Evolutionary conservation across 2,113 vertebrate species (phyloP).

Genomic region (Plotosus lineatus): DNA sequence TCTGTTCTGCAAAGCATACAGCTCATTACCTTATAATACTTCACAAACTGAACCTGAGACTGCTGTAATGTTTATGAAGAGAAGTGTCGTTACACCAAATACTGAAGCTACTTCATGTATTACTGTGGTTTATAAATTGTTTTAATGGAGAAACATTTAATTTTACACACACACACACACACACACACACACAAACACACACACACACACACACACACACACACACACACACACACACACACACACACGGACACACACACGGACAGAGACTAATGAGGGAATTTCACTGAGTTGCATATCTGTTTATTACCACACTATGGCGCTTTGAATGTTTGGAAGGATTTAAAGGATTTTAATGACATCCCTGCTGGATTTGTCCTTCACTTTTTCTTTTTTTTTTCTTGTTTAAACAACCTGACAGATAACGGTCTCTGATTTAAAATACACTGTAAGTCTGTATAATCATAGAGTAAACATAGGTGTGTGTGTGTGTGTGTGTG

Average conservation of each 20-base stretch:
- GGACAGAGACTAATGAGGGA: conserved; percentile 6
- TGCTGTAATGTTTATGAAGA: no score
- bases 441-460: not conserved
- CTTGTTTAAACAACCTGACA: conserved; percentile 1
- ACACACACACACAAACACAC: conserved; percentile 16
- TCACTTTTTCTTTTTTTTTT: not conserved
- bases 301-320: conserved; percentile 1
- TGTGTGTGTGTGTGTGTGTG: not conserved
- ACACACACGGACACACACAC: not conserved
- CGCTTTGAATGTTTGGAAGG: not conserved
- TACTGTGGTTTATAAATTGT: no score
- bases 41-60: no score
- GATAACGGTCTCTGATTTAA: not conserved
- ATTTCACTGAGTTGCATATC: conserved; percentile 9
- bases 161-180: conserved; percentile 35
- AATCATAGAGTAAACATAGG: not conserved
- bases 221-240: not conserved
- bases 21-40: no score
- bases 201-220: conserved; percentile 15
- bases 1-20: no score
- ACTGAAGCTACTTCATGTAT: no score
- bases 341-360: conserved; percentile 25
- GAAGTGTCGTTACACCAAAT: no score
- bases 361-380: conserved; percentile 21
- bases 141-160: no score